Evolutionary conservation across 2,888 invertebrate genomes (phyloP).

Genomic region (Rhingia campestris): DNA sequence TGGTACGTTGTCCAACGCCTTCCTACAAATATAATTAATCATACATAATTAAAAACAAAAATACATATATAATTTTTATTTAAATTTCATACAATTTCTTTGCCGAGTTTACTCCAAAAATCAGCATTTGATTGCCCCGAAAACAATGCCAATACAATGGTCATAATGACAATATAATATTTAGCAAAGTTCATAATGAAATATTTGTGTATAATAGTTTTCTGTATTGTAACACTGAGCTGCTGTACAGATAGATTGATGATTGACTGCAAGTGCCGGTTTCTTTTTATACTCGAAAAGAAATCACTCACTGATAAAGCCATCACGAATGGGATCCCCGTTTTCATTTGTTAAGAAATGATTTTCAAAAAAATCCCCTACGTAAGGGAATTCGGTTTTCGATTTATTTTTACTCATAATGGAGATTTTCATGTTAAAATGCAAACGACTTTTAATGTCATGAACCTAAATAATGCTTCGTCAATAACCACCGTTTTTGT

Average conservation of each 20-base stretch:
- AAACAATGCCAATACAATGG: slow-evolving; percentile 77
- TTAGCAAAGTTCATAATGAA: slow-evolving; percentile 75
- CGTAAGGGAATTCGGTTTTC: too few relatives aligned
- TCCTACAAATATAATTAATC: slow-evolving; percentile 38
- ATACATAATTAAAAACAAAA: too few relatives aligned
- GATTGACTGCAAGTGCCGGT: background rate
- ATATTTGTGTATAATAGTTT: background rate
- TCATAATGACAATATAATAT: slow-evolving; percentile 75
- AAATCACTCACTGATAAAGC: too few relatives aligned
- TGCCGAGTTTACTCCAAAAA: slow-evolving; percentile 78
- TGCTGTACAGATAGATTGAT: slow-evolving; percentile 1
- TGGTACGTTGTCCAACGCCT: slow-evolving; percentile 76
- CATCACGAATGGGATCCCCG: too few relatives aligned
- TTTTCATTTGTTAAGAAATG: too few relatives aligned
- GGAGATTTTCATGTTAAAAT: too few relatives aligned
- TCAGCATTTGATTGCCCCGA: slow-evolving; percentile 78
- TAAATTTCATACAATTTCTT: slow-evolving; percentile 76
- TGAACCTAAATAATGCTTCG: too few relatives aligned
- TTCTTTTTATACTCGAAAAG: slow-evolving; percentile 12
- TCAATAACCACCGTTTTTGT: too few relatives aligned
- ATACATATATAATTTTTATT: background rate
- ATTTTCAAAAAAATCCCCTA: too few relatives aligned
- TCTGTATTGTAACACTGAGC: too few relatives aligned
- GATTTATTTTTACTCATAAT: too few relatives aligned
- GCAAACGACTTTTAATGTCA: too few relatives aligned